Percentiles rank a stretch among this genome's conserved stretches.
phyloP scores from a whole-genome alignment of 2,888 invertebrate species.

The Ethmia dodecea region DNA sequence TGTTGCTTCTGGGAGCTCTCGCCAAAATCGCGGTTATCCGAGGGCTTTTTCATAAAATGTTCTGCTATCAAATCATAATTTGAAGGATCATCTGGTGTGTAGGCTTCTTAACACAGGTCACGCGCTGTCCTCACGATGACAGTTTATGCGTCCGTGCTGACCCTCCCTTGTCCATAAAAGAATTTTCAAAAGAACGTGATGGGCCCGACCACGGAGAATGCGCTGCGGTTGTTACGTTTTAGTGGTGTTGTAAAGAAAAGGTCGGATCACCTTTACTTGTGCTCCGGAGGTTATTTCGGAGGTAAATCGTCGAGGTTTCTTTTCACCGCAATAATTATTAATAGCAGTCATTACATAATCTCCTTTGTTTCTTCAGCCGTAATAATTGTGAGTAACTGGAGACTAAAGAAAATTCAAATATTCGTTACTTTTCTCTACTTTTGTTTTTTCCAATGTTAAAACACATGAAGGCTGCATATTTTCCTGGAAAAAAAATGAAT shows the following conservation, averaged over 20 bases:
- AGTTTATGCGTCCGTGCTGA: conserved; percentile 25
- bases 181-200: conserved; percentile 34
- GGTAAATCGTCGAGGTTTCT: conserved; percentile 18
- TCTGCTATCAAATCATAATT: conserved; percentile 17
- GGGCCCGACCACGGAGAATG: conserved; percentile 27
- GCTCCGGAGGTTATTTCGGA: conserved; percentile 6
- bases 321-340: conserved; percentile 15
- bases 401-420: too few species aligned
- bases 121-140: conserved; percentile 20
- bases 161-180: conserved; percentile 34
- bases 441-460: too few species aligned
- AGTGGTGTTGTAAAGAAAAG: conserved; percentile 46
- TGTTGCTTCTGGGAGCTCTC: not conserved
- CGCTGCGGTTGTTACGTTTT: conserved; percentile 45
- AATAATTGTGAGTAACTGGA: too few species aligned
- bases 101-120: conserved; percentile 20
- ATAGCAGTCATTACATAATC: conserved; percentile 6
- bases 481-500: conserved; percentile 35
- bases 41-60: not conserved
- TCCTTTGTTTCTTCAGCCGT: conserved; percentile 13
- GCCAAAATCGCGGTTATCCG: not conserved
- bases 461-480: too few species aligned
- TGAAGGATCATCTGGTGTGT: conserved; percentile 7
- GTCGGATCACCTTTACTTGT: conserved; percentile 35
- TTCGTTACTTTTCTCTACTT: too few species aligned